Percentiles rank a stretch among this genome's conserved stretches.
Evolutionary conservation across 2,113 vertebrate species (phyloP).

Genomic region (Glaucomys volans): DNA sequence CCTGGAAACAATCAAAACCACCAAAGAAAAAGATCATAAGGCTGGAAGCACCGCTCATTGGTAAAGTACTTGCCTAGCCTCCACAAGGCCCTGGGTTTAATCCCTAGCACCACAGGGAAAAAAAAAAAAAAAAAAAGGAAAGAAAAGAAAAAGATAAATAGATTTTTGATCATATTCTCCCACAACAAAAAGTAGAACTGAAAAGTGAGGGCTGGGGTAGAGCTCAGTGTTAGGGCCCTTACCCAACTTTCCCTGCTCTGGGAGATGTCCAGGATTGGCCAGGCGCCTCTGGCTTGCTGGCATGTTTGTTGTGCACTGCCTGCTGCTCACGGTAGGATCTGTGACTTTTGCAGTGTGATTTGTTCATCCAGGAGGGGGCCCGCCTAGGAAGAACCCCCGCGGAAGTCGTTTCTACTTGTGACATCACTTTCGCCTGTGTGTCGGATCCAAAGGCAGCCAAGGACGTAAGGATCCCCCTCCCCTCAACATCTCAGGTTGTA

Average conservation of each 20-base stretch:
- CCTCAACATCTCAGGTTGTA: not conserved
- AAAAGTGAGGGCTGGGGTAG: not conserved
- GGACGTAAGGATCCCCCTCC: conserved; percentile 92
- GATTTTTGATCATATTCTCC: not conserved
- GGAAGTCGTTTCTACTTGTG: conserved; percentile 98
- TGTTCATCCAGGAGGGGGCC: conserved; percentile 99
- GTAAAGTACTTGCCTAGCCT: no score
- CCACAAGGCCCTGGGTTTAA: no score
- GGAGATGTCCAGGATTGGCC: not conserved
- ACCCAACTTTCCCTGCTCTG: not conserved
- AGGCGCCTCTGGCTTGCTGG: conserved; percentile 44
- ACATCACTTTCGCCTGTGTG: conserved; percentile 99
- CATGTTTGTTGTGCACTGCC: conserved; percentile 66
- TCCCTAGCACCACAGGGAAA: no score
- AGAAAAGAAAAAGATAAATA: no score
- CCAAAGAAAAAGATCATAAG: not conserved
- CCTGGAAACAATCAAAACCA: not conserved
- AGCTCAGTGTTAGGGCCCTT: no score
- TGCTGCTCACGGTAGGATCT: conserved; percentile 83
- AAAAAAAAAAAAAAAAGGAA: no score
- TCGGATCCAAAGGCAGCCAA: conserved; percentile 98
- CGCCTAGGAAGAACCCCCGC: conserved; percentile 97
- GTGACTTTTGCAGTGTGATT: conserved; percentile 95
- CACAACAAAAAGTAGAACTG: not conserved
- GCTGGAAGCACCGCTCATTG: no score